phyloP scores from a whole-genome alignment of 2,113 vertebrate species.

The Psephotus haematonotus region DNA sequence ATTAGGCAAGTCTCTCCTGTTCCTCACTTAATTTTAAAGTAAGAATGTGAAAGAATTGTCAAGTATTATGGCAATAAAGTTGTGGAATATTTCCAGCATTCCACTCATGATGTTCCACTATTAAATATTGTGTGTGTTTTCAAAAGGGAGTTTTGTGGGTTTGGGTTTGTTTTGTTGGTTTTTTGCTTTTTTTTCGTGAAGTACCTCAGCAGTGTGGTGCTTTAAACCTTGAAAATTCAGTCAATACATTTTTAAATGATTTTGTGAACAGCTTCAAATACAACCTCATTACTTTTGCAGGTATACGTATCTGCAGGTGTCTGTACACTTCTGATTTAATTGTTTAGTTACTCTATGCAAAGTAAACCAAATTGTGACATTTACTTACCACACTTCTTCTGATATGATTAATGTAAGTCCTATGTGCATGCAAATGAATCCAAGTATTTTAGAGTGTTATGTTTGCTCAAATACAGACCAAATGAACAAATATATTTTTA shows the following conservation, averaged over 20 bases:
- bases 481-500: not conserved
- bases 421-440: not conserved
- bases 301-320: not conserved
- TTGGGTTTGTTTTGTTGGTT: not conserved
- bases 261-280: not conserved
- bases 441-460: not conserved
- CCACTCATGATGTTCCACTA: not conserved
- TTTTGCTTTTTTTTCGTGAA: not conserved
- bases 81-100: not conserved
- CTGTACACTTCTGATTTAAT: not conserved
- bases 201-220: not conserved
- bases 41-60: not conserved
- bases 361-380: constrained; percentile 15
- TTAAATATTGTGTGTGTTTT: not conserved
- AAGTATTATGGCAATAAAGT: not conserved
- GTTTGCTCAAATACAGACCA: not conserved
- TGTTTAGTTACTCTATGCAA: not conserved
- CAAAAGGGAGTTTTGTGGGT: not conserved
- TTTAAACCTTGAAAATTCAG: not conserved
- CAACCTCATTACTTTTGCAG: not conserved
- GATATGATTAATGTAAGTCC: not conserved
- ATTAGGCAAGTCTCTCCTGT: not conserved
- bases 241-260: not conserved
- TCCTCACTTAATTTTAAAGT: not conserved
- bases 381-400: constrained; percentile 3